Conservation (phyloP, 2,888 invertebrate genomes). For the Drosophila siamana region DNA sequence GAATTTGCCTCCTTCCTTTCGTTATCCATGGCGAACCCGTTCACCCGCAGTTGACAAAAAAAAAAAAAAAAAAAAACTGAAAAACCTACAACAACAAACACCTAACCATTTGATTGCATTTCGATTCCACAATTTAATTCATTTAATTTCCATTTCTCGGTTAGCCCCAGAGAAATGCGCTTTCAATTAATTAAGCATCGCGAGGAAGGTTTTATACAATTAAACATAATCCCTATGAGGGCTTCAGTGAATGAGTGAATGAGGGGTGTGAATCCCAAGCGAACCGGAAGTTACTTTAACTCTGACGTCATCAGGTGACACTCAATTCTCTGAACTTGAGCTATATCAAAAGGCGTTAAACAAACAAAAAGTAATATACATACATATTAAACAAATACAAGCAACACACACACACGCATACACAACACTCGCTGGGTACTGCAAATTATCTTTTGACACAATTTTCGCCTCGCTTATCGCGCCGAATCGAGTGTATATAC, state of each 20-base stretch:
- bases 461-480: slow-evolving; percentile 57
- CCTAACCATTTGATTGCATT: slow-evolving; percentile 43
- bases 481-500: slow-evolving; percentile 2
- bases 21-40: slow-evolving; percentile 10
- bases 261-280: slow-evolving; percentile 7
- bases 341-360: slow-evolving; percentile 29
- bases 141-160: slow-evolving; percentile 60
- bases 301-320: slow-evolving; percentile 45
- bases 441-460: slow-evolving; percentile 67
- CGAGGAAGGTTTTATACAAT: slow-evolving; percentile 10
- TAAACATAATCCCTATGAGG: slow-evolving; percentile 33
- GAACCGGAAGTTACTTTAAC: slow-evolving; percentile 35
- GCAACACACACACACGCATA: too few relatives aligned
- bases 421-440: slow-evolving; percentile 1
- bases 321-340: slow-evolving; percentile 31
- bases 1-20: neutral
- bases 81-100: too few relatives aligned
- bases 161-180: slow-evolving; percentile 19
- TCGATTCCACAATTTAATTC: slow-evolving; percentile 65
- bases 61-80: neutral
- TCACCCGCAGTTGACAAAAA: slow-evolving; percentile 58
- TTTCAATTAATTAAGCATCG: slow-evolving; percentile 58
- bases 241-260: neutral
- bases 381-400: slow-evolving; percentile 27
- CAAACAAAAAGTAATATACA: slow-evolving; percentile 15